phyloP scores from a whole-genome alignment of 2,888 invertebrate genomes.

The Tetheella fluctuosa region DNA sequence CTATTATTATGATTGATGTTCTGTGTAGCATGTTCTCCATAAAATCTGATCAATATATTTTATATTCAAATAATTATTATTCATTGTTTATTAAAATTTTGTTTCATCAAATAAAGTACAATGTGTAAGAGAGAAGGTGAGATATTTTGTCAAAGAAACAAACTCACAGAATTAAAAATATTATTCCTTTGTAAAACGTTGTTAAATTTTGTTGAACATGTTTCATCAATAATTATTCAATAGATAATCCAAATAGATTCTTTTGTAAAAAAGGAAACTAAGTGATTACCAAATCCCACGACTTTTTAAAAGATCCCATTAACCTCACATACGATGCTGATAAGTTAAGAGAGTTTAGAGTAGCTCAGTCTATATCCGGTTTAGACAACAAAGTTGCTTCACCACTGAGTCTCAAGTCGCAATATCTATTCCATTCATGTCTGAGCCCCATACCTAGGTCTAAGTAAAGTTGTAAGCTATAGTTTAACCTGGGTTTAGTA shows the following conservation, averaged over 20 bases:
- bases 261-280: background rate
- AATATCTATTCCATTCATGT: slow-evolving; percentile 50
- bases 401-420: slow-evolving; percentile 47
- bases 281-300: slow-evolving; percentile 19
- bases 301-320: slow-evolving; percentile 13
- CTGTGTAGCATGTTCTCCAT: background rate
- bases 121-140: too few species aligned
- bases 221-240: too few species aligned
- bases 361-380: slow-evolving; percentile 32
- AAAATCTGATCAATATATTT: background rate
- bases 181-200: too few species aligned
- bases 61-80: background rate
- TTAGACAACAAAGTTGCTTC: slow-evolving; percentile 52
- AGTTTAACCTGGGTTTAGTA: slow-evolving; percentile 3
- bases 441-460: slow-evolving; percentile 36
- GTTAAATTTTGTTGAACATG: background rate
- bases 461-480: slow-evolving; percentile 16
- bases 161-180: too few species aligned
- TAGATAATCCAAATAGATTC: background rate
- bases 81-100: background rate
- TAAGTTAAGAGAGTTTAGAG: slow-evolving; percentile 16
- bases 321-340: slow-evolving; percentile 13
- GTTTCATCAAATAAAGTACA: background rate
- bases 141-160: too few species aligned
- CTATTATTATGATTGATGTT: slow-evolving; percentile 3